Conservation (phyloP, 2,113 vertebrate species). For the Sigmodon hispidus region DNA sequence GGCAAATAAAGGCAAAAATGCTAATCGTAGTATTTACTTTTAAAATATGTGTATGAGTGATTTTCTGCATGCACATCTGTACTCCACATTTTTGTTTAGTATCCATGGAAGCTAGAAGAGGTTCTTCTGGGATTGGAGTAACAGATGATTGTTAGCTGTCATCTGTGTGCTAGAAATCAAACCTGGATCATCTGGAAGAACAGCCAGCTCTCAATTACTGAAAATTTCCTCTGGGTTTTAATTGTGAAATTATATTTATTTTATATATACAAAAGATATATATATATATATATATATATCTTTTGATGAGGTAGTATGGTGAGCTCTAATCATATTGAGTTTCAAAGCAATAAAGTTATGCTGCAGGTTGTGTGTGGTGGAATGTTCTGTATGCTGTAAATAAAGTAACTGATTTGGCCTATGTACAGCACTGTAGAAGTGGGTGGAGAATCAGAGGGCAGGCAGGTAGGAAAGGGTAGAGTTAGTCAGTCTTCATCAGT, state of each 20-base stretch:
- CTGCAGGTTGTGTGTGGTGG: too few relatives aligned
- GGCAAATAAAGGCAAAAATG: not conserved
- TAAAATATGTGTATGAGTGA: not conserved
- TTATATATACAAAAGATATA: too few relatives aligned
- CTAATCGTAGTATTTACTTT: not conserved
- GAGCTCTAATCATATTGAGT: not conserved
- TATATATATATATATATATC: too few relatives aligned
- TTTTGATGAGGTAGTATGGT: not conserved
- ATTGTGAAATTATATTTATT: too few relatives aligned
- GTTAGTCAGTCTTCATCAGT: too few relatives aligned
- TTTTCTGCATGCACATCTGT: not conserved
- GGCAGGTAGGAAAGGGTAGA: too few relatives aligned
- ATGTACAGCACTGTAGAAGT: too few relatives aligned
- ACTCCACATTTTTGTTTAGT: not conserved
- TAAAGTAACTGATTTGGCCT: too few relatives aligned
- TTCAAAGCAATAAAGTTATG: not conserved
- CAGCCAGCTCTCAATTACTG: not conserved
- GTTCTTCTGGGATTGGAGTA: not conserved
- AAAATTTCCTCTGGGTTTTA: not conserved
- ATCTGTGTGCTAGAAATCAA: not conserved
- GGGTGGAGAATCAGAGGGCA: too few relatives aligned
- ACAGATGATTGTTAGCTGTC: not conserved
- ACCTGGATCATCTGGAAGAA: not conserved
- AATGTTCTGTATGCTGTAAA: too few relatives aligned
- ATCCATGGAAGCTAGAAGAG: not conserved